phyloP scores from a whole-genome alignment of 2,888 invertebrate genomes.

The Eucriotettix oculatus region DNA sequence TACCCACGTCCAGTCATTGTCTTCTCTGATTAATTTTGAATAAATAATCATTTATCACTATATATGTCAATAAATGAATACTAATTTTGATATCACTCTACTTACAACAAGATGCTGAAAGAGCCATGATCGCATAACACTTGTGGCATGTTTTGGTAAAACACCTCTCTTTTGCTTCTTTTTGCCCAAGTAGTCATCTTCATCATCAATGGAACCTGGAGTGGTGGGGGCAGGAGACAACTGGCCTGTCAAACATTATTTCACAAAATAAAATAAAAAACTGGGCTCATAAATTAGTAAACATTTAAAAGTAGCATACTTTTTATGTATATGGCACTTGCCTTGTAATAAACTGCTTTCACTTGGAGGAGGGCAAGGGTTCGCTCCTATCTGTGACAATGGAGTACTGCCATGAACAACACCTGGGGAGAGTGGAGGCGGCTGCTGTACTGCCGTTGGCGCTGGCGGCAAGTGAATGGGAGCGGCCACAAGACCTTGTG shows the following conservation, averaged over 20 bases:
- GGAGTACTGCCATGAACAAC: constrained; percentile 73
- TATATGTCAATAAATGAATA: too few species aligned
- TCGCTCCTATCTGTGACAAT: constrained; percentile 69
- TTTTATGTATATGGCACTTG: constrained; percentile 14
- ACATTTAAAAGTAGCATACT: background rate
- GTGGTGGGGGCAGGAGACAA: constrained; percentile 43
- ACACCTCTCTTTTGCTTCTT: constrained; percentile 68
- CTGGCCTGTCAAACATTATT: constrained; percentile 26
- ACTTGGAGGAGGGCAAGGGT: constrained; percentile 39
- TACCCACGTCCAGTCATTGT: too few species aligned
- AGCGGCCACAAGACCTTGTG: constrained; percentile 12
- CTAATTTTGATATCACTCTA: too few species aligned
- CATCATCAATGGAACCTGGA: constrained; percentile 38
- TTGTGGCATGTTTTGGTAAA: constrained; percentile 87
- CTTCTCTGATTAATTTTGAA: too few species aligned
- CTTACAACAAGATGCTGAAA: constrained; percentile 90
- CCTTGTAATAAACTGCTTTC: constrained; percentile 32
- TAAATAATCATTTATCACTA: too few species aligned
- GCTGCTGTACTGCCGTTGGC: constrained; percentile 1
- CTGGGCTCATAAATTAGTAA: background rate
- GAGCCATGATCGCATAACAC: constrained; percentile 90
- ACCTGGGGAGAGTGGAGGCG: constrained; percentile 23
- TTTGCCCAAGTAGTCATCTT: constrained; percentile 35
- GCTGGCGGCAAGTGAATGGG: constrained; percentile 22
- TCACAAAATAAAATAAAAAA: background rate